Base-by-base conservation (phyloP, 2,888 invertebrate species). In the Dasysyrphus tricinctus region DNA sequence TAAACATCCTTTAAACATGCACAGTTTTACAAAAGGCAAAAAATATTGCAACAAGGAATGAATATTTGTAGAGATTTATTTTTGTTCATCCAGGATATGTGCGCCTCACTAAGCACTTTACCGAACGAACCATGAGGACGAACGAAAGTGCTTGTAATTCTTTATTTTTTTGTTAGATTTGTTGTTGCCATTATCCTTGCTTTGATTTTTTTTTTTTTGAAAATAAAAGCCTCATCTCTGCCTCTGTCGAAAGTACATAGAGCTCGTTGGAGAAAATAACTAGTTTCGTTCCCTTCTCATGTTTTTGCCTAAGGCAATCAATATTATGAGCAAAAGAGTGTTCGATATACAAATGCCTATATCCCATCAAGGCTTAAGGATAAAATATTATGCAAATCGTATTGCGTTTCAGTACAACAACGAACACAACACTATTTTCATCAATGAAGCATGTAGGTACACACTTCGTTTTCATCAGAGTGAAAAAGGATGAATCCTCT, bases 351-450 rank as follows among this genome's bases (percentile, higher is more conserved):
- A 34, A 32, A 32, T 24, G 34, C 57, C 19, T 14, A 56, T 12
- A 8, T 0, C 8, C 32, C 32, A 29, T 29, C 29, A 3, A 47
- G 32, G 32, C n/a, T 39, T 29, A 32, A 63, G 63, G 44, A 63
- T 16, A 12, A 42, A 63, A 63, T 47, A 63, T 24, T 63, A 63
- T 63, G 63, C 63, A 63, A 63, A 63, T 63, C 44, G 32, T 32
- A 32, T 63, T 63, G 44, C 44, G 63, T 63, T 63, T 63, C 32
- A 5, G 19, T 61, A n/a, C 8, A 63, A 32, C 32, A 32, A 24
- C 5, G 11, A 11, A 59, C 56, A 37, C 1, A 2, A 16, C 39
- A 39, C 39, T 44, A n/a, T 44, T 63, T 32, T 29, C 44, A 29
- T 24, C 12, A 61, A n/a, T 42, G 4, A 34, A 34, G 32, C 14